Base-by-base conservation (phyloP, 2,797 vertebrate genomes). In the Ambastaia sidthimunki region DNA sequence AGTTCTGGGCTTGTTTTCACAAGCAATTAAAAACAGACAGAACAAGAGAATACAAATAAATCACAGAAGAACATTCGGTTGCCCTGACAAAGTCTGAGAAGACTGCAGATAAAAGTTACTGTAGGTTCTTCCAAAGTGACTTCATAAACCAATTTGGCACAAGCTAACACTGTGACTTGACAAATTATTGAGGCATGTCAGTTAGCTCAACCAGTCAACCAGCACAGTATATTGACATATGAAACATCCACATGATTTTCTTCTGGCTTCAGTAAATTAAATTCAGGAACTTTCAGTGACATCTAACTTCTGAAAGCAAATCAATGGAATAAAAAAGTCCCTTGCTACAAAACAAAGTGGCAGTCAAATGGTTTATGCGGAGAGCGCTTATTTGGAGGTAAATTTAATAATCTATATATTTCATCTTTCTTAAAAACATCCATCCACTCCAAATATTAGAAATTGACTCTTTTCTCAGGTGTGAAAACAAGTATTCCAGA, bases 121-220 rank as follows among this genome's bases (percentile, higher is more conserved):
- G 41, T 1, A 44, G 41, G 41, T 44, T 44, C 41, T 44, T 44
- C 9, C 41, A 44, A 44, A 55, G 28, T 70, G 25, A 72, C 71
- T 54, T 54, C 59, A 44, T 23, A 63, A 54, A 6, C 68, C 48
- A 65, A 54, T 71, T 79, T 65, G 47, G 48, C 31, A 16, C 7
- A 21, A 41, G 4, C 54, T 54, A 41, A 44, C 41, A 44, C 10
- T 44, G 41, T 44, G 10, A 44, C 41, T 72, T 72, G 47, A 72
- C 67, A 52, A 71, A 71, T 54, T 63, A 71, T 63, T 37, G n/a
- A 78, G 63, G 55, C 67, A 72, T 79, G 47, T 65, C 31, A 79
- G 52, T 72, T 66, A 72, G 19, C 54, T 44, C 41, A 44, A 28
- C 57, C 59, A 11, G 57, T 79, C 77, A 63, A 11, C 31, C 77